Evolutionary conservation across 1,140 invertebrate species (phyloP).

Genomic region (Adelges cooleyi): DNA sequence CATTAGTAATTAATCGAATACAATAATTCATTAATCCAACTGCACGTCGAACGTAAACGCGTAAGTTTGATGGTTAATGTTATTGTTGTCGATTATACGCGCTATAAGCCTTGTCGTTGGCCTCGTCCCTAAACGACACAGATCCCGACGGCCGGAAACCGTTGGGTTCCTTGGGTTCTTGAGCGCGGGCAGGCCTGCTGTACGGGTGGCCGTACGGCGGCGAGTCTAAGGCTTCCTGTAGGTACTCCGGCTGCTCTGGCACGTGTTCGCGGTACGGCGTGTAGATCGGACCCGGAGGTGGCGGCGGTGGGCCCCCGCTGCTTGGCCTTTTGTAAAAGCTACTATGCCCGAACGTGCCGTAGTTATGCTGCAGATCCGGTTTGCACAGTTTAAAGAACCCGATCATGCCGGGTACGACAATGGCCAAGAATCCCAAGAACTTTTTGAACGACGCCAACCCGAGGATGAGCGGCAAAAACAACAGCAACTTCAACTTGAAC

Average conservation of each 20-base stretch:
- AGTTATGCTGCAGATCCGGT: slow-evolving; percentile 40
- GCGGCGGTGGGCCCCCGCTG: background rate
- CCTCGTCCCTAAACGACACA: slow-evolving; percentile 16
- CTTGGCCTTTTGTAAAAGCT: slow-evolving; percentile 36
- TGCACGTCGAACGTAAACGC: no score
- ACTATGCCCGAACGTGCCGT: slow-evolving; percentile 41
- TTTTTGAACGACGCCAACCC: slow-evolving; percentile 73
- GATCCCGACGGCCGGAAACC: slow-evolving; percentile 34
- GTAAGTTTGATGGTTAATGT: no score
- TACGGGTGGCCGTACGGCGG: slow-evolving; percentile 6
- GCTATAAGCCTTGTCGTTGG: slow-evolving; percentile 22
- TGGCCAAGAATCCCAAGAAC: slow-evolving; percentile 60
- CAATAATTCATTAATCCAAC: no score
- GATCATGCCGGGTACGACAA: slow-evolving; percentile 61
- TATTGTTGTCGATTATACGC: slow-evolving; percentile 35
- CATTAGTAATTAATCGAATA: no score
- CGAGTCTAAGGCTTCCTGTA: background rate
- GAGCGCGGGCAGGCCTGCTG: background rate
- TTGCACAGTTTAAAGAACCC: slow-evolving; percentile 69
- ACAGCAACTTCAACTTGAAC: slow-evolving; percentile 67
- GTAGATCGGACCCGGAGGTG: background rate
- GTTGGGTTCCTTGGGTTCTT: background rate
- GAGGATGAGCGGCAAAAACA: slow-evolving; percentile 67
- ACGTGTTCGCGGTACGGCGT: slow-evolving; percentile 44
- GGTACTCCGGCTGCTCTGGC: slow-evolving; percentile 34